phyloP scores from a whole-genome alignment of 2,113 vertebrate species.

The Amazona guildingii region DNA sequence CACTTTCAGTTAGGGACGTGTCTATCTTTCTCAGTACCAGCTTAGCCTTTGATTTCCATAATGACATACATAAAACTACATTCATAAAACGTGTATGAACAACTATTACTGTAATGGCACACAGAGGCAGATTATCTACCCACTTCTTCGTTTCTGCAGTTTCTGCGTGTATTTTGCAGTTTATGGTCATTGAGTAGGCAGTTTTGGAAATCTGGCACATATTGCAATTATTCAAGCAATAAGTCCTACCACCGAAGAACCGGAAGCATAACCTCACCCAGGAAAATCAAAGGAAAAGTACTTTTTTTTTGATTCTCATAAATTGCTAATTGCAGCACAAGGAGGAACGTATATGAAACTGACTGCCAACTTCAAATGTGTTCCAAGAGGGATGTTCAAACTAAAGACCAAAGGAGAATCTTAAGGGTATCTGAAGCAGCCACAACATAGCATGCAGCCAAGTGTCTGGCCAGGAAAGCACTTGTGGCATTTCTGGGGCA shows the following conservation, averaged over 20 bases:
- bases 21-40: not conserved
- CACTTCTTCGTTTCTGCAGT: not conserved
- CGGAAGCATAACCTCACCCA: not conserved
- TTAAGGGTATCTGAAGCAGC: not conserved
- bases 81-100: not conserved
- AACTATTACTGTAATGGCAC: conserved; percentile 10
- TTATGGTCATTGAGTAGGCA: not conserved
- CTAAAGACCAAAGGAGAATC: not conserved
- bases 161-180: not conserved
- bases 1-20: conserved; percentile 10
- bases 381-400: not conserved
- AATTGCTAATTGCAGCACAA: not conserved
- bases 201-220: not conserved
- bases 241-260: not conserved
- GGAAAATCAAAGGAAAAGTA: conserved; percentile 3
- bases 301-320: not conserved
- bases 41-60: conserved; percentile 40
- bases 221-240: not conserved
- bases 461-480: not conserved
- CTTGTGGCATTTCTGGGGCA: not conserved
- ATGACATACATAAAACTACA: conserved; percentile 20
- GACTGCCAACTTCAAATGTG: not conserved
- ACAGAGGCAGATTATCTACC: not conserved
- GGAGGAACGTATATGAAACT: not conserved
- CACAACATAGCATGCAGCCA: not conserved